Percentiles rank a stretch among this genome's conserved stretches.
Evolutionary conservation across 1,140 invertebrate genomes (phyloP).

Genomic region (Hylyphantes graminicola): DNA sequence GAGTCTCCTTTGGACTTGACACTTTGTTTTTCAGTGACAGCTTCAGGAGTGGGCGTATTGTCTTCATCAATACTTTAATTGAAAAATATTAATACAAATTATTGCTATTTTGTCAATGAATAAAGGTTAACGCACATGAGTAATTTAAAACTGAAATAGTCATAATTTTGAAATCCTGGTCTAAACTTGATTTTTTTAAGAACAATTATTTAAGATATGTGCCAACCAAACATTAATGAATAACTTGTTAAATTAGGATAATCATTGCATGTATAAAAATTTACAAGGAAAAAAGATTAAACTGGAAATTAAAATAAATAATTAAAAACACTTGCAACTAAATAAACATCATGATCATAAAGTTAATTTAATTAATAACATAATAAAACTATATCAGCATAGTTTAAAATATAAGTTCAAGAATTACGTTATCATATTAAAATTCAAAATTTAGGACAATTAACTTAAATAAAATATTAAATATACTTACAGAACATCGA

Average conservation of each 20-base stretch:
- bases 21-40: constrained; percentile 46
- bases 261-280: background rate
- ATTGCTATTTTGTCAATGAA: no score
- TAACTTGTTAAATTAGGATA: background rate
- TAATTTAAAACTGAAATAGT: no score
- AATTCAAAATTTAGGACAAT: background rate
- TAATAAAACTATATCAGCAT: background rate
- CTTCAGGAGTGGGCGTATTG: constrained; percentile 67
- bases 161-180: no score
- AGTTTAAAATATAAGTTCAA: background rate
- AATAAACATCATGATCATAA: background rate
- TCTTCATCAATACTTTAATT: constrained; percentile 77
- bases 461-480: background rate
- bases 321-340: no score
- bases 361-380: background rate
- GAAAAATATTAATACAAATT: background rate
- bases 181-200: no score
- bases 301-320: no score
- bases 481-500: constrained; percentile 82
- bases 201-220: no score
- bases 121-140: no score
- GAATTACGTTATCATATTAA: background rate
- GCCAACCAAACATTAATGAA: background rate
- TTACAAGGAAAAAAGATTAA: no score
- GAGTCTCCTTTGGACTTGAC: constrained; percentile 42